These are phyloP conservation scores for Thaleichthys pacificus DNA, from an alignment of 2,797 vertebrate species.

Conservation along the genomic window DNA sequence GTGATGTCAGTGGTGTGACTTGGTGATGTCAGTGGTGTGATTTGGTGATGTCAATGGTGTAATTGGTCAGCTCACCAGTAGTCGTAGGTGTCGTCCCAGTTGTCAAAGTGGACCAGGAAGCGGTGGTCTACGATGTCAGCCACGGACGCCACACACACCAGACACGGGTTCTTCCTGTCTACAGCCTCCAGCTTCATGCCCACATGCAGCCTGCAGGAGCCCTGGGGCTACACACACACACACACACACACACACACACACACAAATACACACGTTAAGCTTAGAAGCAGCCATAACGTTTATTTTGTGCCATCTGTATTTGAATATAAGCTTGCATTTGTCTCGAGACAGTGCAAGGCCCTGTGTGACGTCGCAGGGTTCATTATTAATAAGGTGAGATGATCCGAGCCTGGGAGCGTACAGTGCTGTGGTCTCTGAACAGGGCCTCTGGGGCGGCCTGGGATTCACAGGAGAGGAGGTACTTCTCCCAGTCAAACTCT, in stretches of 20 bases:
- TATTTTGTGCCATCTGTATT: too few species aligned
- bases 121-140: constrained; percentile 72
- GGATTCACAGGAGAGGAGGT: constrained; percentile 81
- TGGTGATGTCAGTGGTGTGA: neutral
- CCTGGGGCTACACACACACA: constrained; percentile 50
- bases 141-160: constrained; percentile 84
- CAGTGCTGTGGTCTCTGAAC: constrained; percentile 78
- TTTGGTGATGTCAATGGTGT: neutral
- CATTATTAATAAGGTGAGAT: neutral
- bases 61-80: constrained; percentile 78
- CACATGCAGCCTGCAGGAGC: constrained; percentile 67
- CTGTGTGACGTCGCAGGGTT: neutral
- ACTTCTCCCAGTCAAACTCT: constrained; percentile 84
- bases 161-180: constrained; percentile 85
- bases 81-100: constrained; percentile 89
- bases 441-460: constrained; percentile 80
- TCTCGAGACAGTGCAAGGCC: too few species aligned
- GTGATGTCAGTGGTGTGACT: neutral
- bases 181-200: constrained; percentile 90
- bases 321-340: too few species aligned
- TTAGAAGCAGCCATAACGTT: neutral
- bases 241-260: constrained; percentile 24
- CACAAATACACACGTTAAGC: neutral
- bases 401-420: constrained; percentile 55
- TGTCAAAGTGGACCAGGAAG: constrained; percentile 87